Conservation (phyloP, 2,113 vertebrate genomes). For the Bambusicola thoracicus region DNA sequence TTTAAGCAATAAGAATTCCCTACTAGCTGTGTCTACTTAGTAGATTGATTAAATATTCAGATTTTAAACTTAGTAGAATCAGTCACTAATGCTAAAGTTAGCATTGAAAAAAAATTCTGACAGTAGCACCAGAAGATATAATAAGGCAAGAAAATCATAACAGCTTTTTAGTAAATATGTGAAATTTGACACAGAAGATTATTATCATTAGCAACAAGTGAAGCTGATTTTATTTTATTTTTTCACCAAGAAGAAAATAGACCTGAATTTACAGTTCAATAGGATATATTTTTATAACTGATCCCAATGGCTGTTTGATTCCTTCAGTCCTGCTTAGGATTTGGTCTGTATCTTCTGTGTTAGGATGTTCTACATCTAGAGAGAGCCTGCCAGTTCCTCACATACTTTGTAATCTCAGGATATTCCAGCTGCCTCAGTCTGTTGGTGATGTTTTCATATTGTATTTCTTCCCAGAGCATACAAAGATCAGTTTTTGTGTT, state of each 20-base stretch:
- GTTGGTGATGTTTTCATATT: neutral
- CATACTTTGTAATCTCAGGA: conserved; percentile 29
- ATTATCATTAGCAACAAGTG: neutral
- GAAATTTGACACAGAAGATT: neutral
- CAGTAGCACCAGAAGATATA: neutral
- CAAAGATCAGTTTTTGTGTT: conserved; percentile 49
- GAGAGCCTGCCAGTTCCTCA: neutral
- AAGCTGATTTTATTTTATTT: neutral
- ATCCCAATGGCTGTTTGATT: neutral
- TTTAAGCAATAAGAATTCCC: conserved; percentile 74
- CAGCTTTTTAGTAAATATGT: neutral
- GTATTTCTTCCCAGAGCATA: conserved; percentile 23
- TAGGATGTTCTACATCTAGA: neutral
- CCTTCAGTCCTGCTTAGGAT: neutral
- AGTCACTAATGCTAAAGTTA: conserved; percentile 13
- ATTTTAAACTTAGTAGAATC: conserved; percentile 24
- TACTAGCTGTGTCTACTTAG: conserved; percentile 77
- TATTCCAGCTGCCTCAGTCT: conserved; percentile 34
- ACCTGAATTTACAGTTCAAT: neutral
- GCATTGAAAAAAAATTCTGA: neutral
- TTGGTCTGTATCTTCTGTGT: neutral
- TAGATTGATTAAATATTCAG: conserved; percentile 72
- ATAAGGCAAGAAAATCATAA: neutral
- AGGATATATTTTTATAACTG: neutral
- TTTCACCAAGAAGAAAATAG: neutral